Percentiles rank a stretch among this genome's conserved stretches.
phyloP scores from a whole-genome alignment of 2,113 vertebrate species.

The Amphilophus citrinellus region DNA sequence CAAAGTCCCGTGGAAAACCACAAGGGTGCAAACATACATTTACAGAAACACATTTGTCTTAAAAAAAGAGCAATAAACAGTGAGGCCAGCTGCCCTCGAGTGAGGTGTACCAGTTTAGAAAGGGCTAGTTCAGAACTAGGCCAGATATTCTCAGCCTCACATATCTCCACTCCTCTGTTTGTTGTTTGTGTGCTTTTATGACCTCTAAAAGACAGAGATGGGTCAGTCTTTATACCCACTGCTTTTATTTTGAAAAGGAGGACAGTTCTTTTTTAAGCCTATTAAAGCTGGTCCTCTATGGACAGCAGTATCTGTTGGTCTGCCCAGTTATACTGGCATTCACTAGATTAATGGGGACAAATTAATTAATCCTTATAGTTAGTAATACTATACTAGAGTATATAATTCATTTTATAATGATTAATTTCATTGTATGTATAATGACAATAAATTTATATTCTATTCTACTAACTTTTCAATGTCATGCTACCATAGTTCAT shows the following conservation, averaged over 20 bases:
- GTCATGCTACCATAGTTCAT: background rate
- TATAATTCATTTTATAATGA: too few relatives aligned
- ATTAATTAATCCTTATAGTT: background rate
- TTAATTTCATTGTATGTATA: too few relatives aligned
- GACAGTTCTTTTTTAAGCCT: background rate
- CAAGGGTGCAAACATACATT: constrained; percentile 31
- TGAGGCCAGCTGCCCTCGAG: constrained; percentile 55
- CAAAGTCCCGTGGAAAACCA: constrained; percentile 43
- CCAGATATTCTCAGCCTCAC: constrained; percentile 60
- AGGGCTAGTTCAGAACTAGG: constrained; percentile 55
- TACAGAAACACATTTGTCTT: constrained; percentile 34
- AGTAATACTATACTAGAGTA: background rate
- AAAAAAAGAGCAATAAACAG: constrained; percentile 54
- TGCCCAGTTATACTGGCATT: background rate
- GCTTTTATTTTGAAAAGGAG: background rate
- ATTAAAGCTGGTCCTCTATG: background rate
- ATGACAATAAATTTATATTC: too few relatives aligned
- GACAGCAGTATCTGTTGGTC: background rate
- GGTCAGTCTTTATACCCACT: constrained; percentile 14
- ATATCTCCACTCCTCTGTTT: constrained; percentile 17
- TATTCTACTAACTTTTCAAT: background rate
- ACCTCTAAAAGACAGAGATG: constrained; percentile 40
- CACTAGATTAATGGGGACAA: background rate
- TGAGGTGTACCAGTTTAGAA: constrained; percentile 52
- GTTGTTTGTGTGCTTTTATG: constrained; percentile 38